Evolutionary conservation across 1,140 invertebrate genomes (phyloP).

Genomic region (Rhizoglyphus robini): DNA sequence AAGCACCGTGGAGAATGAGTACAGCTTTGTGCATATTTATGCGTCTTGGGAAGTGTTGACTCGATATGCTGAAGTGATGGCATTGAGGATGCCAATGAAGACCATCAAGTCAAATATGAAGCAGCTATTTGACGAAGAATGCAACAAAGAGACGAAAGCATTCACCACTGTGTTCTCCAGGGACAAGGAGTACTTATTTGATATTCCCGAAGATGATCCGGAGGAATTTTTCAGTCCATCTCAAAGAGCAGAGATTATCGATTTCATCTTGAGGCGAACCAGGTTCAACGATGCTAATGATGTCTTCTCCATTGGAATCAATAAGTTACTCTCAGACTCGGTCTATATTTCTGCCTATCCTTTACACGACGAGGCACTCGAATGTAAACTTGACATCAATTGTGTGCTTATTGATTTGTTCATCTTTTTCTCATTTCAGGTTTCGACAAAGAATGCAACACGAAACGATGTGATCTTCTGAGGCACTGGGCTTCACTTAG

Average conservation of each 20-base stretch:
- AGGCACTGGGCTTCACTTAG: conserved; percentile 78
- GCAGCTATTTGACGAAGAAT: conserved; percentile 20
- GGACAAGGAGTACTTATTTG: conserved; percentile 59
- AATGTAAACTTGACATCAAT: neutral
- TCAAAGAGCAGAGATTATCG: conserved; percentile 68
- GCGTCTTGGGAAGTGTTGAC: conserved; percentile 67
- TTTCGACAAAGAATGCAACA: conserved; percentile 18
- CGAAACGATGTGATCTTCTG: conserved; percentile 42
- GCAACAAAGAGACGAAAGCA: neutral
- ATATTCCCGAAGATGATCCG: conserved; percentile 47
- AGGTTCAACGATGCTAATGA: conserved; percentile 32
- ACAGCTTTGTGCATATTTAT: conserved; percentile 53
- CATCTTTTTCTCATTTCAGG: neutral
- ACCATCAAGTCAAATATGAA: conserved; percentile 19
- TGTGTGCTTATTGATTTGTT: neutral
- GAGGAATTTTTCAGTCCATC: conserved; percentile 68
- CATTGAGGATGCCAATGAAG: conserved; percentile 86
- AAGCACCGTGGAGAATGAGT: neutral
- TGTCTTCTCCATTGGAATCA: conserved; percentile 39
- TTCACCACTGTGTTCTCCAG: conserved; percentile 28
- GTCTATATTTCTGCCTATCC: conserved; percentile 74
- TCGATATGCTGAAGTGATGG: conserved; percentile 81
- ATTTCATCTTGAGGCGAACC: conserved; percentile 79
- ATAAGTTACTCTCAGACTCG: conserved; percentile 57
- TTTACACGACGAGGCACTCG: conserved; percentile 58